Base-by-base conservation (phyloP, 2,888 invertebrate genomes). In the Abscondita cerata region DNA sequence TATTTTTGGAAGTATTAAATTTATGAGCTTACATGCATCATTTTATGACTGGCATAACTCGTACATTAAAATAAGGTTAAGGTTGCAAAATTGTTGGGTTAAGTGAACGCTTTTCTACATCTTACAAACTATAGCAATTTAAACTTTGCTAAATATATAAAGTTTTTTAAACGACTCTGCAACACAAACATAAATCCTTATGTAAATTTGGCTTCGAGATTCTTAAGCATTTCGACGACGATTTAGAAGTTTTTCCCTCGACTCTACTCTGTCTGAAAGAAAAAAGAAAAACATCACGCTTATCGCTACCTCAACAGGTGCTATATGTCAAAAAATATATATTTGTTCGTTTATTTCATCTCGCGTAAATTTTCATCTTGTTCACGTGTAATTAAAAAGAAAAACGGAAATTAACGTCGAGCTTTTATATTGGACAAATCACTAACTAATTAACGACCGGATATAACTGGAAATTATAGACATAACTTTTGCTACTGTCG, bases 361-460 rank as follows among this genome's bases (percentile, higher is more conserved):
- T 44, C 18, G 18, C 44, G 18, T 18, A 67, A 67, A 62, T 65
- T 50, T 57, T 58, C 25, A 25, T 25, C 2, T 25, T 6, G 25
- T n/a, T n/a, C n/a, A 41, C 13, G 16, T 19, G 16, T 6, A 36
- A 36, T 36, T 36, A 57, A 57, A 62, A 48, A 52, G 61, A 59
- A 46, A 13, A 38, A 50, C 64, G 70, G 70, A 70, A 70, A 70
- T 70, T 67, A 66, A 61, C 41, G 67, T 63, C 66, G 66, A 25
- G 25, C 62, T 52, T 57, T 61, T 66, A 64, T 62, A 64, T 56
- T 58, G 59, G 59, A 25, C 47, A 57, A 65, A 67, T 64, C 62
- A 57, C 60, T 56, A 62, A 62, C 59, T 66, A 70, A 70, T 70
- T 70, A 70, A 66, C 60, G 66, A 54, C 70, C 69, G 70, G 70